Evolutionary conservation across 2,888 invertebrate species (phyloP).

Genomic region (Serripes groenlandicus): DNA sequence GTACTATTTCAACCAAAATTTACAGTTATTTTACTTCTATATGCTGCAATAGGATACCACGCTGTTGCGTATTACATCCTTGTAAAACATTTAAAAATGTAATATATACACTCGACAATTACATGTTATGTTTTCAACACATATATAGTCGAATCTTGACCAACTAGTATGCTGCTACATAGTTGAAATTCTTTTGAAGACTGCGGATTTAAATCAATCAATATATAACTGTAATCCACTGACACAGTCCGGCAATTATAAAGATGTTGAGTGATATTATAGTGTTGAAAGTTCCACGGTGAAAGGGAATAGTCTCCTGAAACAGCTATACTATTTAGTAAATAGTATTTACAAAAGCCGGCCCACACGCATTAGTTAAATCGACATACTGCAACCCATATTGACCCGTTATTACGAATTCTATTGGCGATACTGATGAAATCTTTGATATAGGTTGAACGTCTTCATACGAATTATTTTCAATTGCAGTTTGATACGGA

Average conservation of each 20-base stretch:
- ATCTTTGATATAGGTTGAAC: slow-evolving; percentile 32
- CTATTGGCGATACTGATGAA: slow-evolving; percentile 12
- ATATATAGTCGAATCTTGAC: not conserved
- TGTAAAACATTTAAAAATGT: not conserved
- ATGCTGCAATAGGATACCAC: not conserved
- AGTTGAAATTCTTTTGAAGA: slow-evolving; percentile 7
- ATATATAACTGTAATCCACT: not conserved
- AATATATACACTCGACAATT: not conserved
- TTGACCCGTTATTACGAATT: slow-evolving; percentile 31
- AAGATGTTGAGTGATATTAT: slow-evolving; percentile 30
- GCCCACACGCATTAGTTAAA: slow-evolving; percentile 22
- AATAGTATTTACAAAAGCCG: slow-evolving; percentile 38
- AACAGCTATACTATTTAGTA: slow-evolving; percentile 41
- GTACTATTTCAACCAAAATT: slow-evolving; percentile 24
- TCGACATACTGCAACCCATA: slow-evolving; percentile 31
- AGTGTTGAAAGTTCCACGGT: slow-evolving; percentile 39
- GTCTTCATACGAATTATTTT: slow-evolving; percentile 26
- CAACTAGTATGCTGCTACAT: slow-evolving; percentile 9
- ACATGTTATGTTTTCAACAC: not conserved
- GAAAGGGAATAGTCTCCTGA: slow-evolving; percentile 31
- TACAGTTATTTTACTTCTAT: not conserved
- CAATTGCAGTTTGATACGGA: slow-evolving; percentile 30
- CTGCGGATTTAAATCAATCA: slow-evolving; percentile 23
- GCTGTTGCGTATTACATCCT: not conserved
- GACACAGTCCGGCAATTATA: too few relatives aligned